Evolutionary conservation across 1,140 invertebrate genomes (phyloP).

Genomic region (Drosophila watanabei): DNA sequence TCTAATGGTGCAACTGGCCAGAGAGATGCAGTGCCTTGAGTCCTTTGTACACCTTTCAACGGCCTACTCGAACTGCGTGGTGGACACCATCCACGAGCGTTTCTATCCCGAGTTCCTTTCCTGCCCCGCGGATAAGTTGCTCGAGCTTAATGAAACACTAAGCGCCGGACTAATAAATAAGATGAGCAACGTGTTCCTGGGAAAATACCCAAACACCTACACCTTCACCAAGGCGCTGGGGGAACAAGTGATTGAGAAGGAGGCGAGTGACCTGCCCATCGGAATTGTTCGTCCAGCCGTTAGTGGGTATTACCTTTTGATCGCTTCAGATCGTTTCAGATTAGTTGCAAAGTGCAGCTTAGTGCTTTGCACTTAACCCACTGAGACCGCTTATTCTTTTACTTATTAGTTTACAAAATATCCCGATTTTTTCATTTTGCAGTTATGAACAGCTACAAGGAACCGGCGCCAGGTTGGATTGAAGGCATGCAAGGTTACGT

Average conservation of each 20-base stretch:
- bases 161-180: constrained; percentile 87
- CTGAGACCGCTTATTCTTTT: too few species aligned
- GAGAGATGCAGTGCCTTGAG: constrained; percentile 90
- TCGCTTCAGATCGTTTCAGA: background rate
- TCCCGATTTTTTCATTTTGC: constrained; percentile 86
- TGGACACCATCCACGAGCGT: constrained; percentile 88
- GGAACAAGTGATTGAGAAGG: constrained; percentile 89
- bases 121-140: constrained; percentile 89
- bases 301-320: constrained; percentile 62
- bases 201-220: constrained; percentile 93
- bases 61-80: constrained; percentile 90
- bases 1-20: constrained; percentile 86
- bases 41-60: constrained; percentile 90
- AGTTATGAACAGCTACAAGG: constrained; percentile 92
- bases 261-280: constrained; percentile 89
- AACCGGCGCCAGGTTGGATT: constrained; percentile 91
- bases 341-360: too few species aligned
- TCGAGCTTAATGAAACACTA: constrained; percentile 85
- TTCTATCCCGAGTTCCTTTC: constrained; percentile 89
- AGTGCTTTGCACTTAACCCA: too few species aligned
- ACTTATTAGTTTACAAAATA: constrained; percentile 87
- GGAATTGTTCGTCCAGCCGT: constrained; percentile 91
- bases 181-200: constrained; percentile 89
- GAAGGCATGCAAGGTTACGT: constrained; percentile 96
- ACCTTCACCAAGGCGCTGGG: constrained; percentile 93